Percentiles rank a stretch among this genome's conserved stretches.
Conservation (phyloP, 2,888 invertebrate genomes). For the Allolobophora icterica region DNA sequence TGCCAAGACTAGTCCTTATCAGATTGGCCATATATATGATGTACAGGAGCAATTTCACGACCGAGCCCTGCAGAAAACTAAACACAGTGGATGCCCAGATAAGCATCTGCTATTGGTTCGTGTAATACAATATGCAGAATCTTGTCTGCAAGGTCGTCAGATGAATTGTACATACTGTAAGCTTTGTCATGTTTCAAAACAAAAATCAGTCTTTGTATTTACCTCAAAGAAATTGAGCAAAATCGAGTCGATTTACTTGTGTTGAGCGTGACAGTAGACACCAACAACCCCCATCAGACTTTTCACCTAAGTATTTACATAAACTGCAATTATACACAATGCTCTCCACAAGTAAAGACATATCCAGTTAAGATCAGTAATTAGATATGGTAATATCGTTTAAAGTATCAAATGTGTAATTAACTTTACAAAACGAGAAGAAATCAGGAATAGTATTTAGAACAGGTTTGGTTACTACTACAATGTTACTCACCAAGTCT, state of each 20-base stretch:
- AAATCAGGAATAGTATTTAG: background rate
- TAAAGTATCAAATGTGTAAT: background rate
- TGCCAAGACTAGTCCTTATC: too few species aligned
- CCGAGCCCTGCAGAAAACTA: too few species aligned
- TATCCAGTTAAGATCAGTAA: too few species aligned
- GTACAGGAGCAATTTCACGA: too few species aligned
- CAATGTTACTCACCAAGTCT: too few species aligned
- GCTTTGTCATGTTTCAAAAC: background rate
- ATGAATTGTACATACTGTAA: background rate
- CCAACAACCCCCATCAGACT: constrained; percentile 79
- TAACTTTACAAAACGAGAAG: background rate
- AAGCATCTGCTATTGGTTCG: too few species aligned
- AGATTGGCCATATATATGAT: too few species aligned
- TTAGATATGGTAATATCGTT: background rate
- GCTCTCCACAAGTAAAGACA: too few species aligned
- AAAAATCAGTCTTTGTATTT: background rate
- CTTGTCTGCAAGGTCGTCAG: background rate
- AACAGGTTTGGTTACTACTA: background rate
- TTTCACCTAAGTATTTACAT: background rate
- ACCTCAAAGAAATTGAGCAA: background rate
- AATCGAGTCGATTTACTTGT: constrained; percentile 59
- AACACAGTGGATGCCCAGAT: too few species aligned
- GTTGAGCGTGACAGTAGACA: constrained; percentile 98
- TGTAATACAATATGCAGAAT: background rate
- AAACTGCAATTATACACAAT: background rate